Base-by-base conservation (phyloP, 2,888 invertebrate genomes). In the Hartigia nigra region DNA sequence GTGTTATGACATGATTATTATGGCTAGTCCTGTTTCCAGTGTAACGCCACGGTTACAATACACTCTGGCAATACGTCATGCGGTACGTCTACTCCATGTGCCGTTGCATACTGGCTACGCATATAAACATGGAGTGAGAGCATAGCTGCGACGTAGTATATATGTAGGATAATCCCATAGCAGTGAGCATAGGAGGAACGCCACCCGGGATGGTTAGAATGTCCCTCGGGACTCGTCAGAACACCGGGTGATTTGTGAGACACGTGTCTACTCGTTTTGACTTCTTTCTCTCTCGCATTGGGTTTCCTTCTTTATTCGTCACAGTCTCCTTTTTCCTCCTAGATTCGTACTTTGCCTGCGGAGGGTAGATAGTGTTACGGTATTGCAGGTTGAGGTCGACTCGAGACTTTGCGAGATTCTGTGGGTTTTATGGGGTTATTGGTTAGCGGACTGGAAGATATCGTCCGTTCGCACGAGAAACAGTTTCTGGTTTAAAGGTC, bases 11-110 rank as follows among this genome's bases (percentile, higher is more conserved):
- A 79, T 81, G 84, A 85, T 84, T 86, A 84, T 87, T 84, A 82
- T 81, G 80, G 83, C 77, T 82, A 79, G 78, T 55, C 80, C 77
- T 74, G 70, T 32, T 32, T 76, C 80, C 75, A 83, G 84, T 86
- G 81, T 80, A 83, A 79, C 80, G 76, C 75, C 81, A 84, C 83
- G 81, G 83, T 86, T 87, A 87, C 88, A 88, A 90, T 90, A 89
- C 87, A 88, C 87, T 87, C 81, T 77, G 82, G 88, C 88, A 87
- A 90, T 90, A 87, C 87, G 87, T 90, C 90, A 90, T 87, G 83
- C 86, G 85, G 86, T 85, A 84, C 86, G 90, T 90, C 90, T 86
- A 87, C 84, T 85, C 86, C 89, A 89, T 83, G 87, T 84, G 85
- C 85, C 82, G 82, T 82, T 83, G 77, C 69, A 74, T 36, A 78